Evolutionary conservation across 2,113 vertebrate genomes (phyloP).

Genomic region (Orycteropus afer): DNA sequence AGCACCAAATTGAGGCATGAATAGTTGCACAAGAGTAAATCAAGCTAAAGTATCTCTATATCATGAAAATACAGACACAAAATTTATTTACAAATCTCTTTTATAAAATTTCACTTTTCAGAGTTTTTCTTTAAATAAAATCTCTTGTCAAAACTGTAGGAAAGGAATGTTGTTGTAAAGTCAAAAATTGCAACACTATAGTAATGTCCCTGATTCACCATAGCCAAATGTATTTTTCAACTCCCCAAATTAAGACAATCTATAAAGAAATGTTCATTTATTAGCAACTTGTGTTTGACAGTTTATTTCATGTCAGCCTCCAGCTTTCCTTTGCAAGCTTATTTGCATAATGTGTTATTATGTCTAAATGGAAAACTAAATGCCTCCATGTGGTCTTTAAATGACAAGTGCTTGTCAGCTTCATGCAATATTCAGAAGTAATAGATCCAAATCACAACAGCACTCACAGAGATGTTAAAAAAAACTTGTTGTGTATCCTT

Average conservation of each 20-base stretch:
- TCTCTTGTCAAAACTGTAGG: neutral
- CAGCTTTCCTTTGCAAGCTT: constrained; percentile 88
- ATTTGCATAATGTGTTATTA: constrained; percentile 94
- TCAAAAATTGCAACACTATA: constrained; percentile 64
- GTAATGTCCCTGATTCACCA: constrained; percentile 66
- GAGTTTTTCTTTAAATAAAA: constrained; percentile 36
- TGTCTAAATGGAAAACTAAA: constrained; percentile 92
- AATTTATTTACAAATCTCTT: constrained; percentile 29
- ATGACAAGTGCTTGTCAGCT: constrained; percentile 92
- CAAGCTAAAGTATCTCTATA: neutral
- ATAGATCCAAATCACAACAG: constrained; percentile 90
- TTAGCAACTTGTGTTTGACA: constrained; percentile 91
- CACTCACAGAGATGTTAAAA: constrained; percentile 84
- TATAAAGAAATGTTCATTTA: constrained; percentile 91
- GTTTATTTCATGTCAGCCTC: constrained; percentile 90
- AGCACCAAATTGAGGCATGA: neutral
- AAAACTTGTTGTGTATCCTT: constrained; percentile 87
- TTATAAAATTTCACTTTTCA: constrained; percentile 26
- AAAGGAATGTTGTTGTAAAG: constrained; percentile 66
- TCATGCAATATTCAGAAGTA: constrained; percentile 92
- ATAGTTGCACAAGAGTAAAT: neutral
- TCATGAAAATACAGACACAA: neutral
- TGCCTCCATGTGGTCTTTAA: constrained; percentile 91
- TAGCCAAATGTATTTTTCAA: constrained; percentile 81
- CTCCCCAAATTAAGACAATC: constrained; percentile 87